Conservation (phyloP, 2,888 invertebrate genomes). For the Dynastes grantii region DNA sequence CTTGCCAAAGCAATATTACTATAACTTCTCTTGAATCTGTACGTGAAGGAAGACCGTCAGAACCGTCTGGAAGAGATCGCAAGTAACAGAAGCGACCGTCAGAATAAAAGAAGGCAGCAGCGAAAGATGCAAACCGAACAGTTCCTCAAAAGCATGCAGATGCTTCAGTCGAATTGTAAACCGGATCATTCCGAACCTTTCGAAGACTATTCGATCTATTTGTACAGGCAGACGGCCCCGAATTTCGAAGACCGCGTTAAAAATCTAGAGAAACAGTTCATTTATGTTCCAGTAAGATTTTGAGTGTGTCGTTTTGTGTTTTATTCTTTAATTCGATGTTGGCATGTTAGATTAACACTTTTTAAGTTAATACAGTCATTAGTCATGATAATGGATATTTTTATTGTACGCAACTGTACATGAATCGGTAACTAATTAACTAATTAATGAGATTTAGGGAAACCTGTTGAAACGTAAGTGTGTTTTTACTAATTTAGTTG, state of each 20-base stretch:
- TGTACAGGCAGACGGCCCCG: slow-evolving; percentile 89
- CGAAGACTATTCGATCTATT: slow-evolving; percentile 88
- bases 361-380: too few species aligned
- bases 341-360: slow-evolving; percentile 36
- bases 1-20: not conserved
- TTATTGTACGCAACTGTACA: not conserved
- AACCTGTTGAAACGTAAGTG: too few species aligned
- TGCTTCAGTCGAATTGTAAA: slow-evolving; percentile 85
- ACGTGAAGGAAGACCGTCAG: slow-evolving; percentile 80
- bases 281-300: slow-evolving; percentile 79
- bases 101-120: slow-evolving; percentile 77
- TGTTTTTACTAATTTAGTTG: too few species aligned
- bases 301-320: slow-evolving; percentile 53
- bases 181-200: slow-evolving; percentile 78
- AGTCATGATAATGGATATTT: not conserved
- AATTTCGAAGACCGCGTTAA: slow-evolving; percentile 86
- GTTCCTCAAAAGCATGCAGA: slow-evolving; percentile 88
- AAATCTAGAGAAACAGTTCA: slow-evolving; percentile 84
- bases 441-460: too few species aligned
- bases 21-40: not conserved
- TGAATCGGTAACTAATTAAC: too few species aligned
- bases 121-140: slow-evolving; percentile 86
- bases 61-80: slow-evolving; percentile 84
- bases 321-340: slow-evolving; percentile 5
- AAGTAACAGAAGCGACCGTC: slow-evolving; percentile 77